These are phyloP conservation scores for Oryzias dopingdopingensis DNA, from an alignment of 2,797 vertebrate species.

Conservation along the genomic window DNA sequence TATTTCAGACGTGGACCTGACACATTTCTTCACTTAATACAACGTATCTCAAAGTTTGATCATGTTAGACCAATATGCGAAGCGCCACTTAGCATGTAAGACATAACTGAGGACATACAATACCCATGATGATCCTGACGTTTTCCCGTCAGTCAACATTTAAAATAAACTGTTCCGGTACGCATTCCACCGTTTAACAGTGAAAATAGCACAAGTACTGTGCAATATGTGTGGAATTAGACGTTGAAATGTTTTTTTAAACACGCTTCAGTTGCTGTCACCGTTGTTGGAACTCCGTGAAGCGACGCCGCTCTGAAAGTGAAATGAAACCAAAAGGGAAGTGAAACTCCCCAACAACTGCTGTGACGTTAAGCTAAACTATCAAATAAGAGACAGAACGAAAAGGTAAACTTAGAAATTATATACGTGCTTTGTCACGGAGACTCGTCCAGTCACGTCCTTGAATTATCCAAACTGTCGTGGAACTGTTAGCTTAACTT, in stretches of 20 bases:
- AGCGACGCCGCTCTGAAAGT: neutral
- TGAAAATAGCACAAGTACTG: fast-evolving
- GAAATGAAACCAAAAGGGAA: constrained; percentile 64
- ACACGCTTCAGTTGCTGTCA: neutral
- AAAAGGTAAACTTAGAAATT: constrained; percentile 21
- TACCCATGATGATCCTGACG: fast-evolving
- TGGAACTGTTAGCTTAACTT: neutral
- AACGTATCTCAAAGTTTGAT: too few species aligned
- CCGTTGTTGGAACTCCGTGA: fast-evolving
- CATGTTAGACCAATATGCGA: too few species aligned
- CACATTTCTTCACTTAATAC: too few species aligned
- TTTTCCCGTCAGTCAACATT: constrained; percentile 11
- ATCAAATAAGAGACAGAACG: constrained; percentile 5
- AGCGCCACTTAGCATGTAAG: constrained; percentile 21
- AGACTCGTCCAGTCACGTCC: neutral
- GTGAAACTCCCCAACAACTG: constrained; percentile 41
- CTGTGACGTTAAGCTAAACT: neutral
- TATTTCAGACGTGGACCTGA: too few species aligned
- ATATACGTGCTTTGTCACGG: too few species aligned
- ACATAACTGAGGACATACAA: fast-evolving
- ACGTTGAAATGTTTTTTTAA: fast-evolving
- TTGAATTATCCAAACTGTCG: fast-evolving
- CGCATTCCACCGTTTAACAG: neutral
- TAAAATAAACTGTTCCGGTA: constrained; percentile 11
- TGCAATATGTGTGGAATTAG: fast-evolving